phyloP scores from a whole-genome alignment of 2,797 vertebrate genomes.

The Enteromius treurensis region DNA sequence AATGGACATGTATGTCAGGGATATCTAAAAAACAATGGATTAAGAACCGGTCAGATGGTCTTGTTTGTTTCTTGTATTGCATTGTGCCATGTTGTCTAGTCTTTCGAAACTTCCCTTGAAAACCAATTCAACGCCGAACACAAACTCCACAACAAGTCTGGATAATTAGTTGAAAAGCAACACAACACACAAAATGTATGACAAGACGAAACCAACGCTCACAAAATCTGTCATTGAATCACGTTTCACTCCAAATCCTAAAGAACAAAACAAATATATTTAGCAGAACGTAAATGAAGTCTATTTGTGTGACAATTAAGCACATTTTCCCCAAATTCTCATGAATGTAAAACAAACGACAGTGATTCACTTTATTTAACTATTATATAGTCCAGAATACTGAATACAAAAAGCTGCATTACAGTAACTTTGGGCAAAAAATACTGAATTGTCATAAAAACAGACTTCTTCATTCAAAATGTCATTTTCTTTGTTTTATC shows the following conservation, averaged over 20 bases:
- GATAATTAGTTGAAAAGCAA: constrained; percentile 63
- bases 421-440: neutral
- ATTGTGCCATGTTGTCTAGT: constrained; percentile 76
- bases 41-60: constrained; percentile 64
- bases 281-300: constrained; percentile 15
- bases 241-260: neutral
- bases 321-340: neutral
- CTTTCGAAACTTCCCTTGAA: constrained; percentile 58
- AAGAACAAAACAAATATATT: neutral
- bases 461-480: neutral
- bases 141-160: constrained; percentile 64
- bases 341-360: neutral
- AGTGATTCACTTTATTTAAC: neutral
- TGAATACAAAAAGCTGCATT: neutral
- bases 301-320: neutral
- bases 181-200: constrained; percentile 69
- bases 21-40: constrained; percentile 62
- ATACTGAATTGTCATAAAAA: neutral
- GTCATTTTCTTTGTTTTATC: neutral
- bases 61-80: constrained; percentile 61
- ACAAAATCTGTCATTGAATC: constrained; percentile 5
- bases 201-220: constrained; percentile 57
- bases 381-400: neutral
- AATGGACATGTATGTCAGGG: constrained; percentile 66
- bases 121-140: constrained; percentile 55